Evolutionary conservation across 2,888 invertebrate species (phyloP).

Genomic region (Venusia cambrica): DNA sequence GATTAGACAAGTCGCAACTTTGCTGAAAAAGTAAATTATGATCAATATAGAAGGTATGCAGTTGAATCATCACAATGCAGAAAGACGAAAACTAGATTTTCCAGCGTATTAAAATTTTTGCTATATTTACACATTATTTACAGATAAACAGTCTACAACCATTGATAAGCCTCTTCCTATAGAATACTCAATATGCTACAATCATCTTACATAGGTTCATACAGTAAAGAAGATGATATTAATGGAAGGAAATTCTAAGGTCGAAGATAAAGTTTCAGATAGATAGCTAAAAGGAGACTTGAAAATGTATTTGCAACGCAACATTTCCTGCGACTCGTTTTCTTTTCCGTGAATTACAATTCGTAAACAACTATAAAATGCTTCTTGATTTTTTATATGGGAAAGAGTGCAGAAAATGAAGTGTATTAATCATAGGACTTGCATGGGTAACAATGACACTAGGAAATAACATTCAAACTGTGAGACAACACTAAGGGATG

Average conservation of each 20-base stretch:
- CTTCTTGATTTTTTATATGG: too few relatives aligned
- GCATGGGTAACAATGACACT: conserved; percentile 14
- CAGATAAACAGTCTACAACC: conserved; percentile 48
- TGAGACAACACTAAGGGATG: conserved; percentile 16
- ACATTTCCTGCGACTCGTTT: too few relatives aligned
- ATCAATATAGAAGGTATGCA: too few relatives aligned
- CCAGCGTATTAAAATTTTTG: conserved; percentile 20
- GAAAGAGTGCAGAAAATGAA: too few relatives aligned
- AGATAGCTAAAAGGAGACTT: conserved; percentile 8
- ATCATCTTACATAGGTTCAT: conserved; percentile 7
- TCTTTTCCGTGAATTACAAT: too few relatives aligned
- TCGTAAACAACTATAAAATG: too few relatives aligned
- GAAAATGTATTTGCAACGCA: conserved; percentile 2
- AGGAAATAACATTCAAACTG: conserved; percentile 15
- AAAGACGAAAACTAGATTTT: conserved; percentile 6
- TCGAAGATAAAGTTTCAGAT: conserved; percentile 28
- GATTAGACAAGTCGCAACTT: too few relatives aligned
- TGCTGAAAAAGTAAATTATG: too few relatives aligned
- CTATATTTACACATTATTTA: conserved; percentile 53
- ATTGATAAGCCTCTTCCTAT: conserved; percentile 49
- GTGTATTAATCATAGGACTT: too few relatives aligned
- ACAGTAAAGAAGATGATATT: conserved; percentile 6
- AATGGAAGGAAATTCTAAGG: conserved; percentile 24
- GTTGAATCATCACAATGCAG: too few relatives aligned
- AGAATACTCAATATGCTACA: conserved; percentile 34